phyloP scores from a whole-genome alignment of 1,140 invertebrate genomes.

The Zaprionus nigranus region DNA sequence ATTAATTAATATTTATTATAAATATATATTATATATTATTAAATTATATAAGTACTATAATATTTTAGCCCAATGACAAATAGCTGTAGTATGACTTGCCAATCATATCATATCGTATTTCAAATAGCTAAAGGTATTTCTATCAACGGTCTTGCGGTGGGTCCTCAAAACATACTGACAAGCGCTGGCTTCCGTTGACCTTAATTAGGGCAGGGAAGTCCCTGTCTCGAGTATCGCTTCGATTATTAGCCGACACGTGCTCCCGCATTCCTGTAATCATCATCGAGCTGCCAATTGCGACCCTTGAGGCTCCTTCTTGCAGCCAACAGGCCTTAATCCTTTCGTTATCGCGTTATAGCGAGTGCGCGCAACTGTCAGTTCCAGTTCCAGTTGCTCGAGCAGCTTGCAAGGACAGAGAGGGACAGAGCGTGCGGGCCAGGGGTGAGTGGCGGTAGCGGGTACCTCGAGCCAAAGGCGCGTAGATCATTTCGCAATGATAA shows the following conservation, averaged over 20 bases:
- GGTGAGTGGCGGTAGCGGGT: conserved; percentile 1
- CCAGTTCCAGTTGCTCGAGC: conserved; percentile 2
- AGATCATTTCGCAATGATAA: conserved; percentile 84
- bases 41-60: no score
- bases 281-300: conserved; percentile 67
- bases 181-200: conserved; percentile 64
- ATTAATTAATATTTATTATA: no score
- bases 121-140: not conserved
- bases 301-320: conserved; percentile 28
- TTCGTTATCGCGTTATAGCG: conserved; percentile 62
- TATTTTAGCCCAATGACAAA: no score
- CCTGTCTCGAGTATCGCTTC: conserved; percentile 17
- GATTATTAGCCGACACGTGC: conserved; percentile 66
- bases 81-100: no score
- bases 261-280: conserved; percentile 65
- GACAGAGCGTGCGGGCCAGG: not conserved
- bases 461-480: conserved; percentile 40
- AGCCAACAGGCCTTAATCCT: conserved; percentile 72
- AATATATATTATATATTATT: no score
- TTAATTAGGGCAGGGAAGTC: conserved; percentile 45
- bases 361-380: conserved; percentile 63
- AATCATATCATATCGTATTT: not conserved
- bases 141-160: conserved; percentile 44
- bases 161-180: conserved; percentile 56
- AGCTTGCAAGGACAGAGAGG: not conserved